Evolutionary conservation across 2,888 invertebrate genomes (phyloP), one percentile per base, ranked within the genome.

Genomic region (Sthenelais limicola): DNA sequence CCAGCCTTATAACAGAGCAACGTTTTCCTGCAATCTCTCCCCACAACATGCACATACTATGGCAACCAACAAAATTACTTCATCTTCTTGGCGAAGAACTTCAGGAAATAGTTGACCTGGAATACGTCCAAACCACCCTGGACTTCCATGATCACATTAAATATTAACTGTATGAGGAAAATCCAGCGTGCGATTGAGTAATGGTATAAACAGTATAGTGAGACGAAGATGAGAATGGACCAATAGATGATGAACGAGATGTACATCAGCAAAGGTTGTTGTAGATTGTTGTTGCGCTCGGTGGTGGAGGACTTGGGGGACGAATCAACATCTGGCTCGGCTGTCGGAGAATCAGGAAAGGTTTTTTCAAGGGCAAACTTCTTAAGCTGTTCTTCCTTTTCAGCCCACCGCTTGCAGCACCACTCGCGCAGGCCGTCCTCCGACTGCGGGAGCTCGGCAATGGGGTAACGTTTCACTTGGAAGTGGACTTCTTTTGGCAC

Each of bases 401-500:
- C 80, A 24, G 33, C 76, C 89, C 89, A 89, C 15, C 82, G 74
- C 15, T 84, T 76, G 26, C 77, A 80, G 71, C 88, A 81, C 89
- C 89, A 89, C n/a, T 70, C 68, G 12, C 49, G 35, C n/a, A 84
- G 71, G 18, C 76, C 80, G 7, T 77, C 78, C 15, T 79, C 75
- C 9, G 77, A 66, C 12, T 68, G 47, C 5, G 83, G 84, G 7
- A 85, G 56, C 5, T 74, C 66, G 1, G 78, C 74, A 24, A 75
- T 66, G 4, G 79, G 75, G 71, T 81, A 69, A 69, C 82, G 89
- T 83, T 91, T 91, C 76, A 94, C 91, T 87, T 92, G 91, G 84
- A 94, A 93, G 85, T 93, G 92, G 15, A 95, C 92, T 83, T 93
- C 91, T 76, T 90, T 90, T 0, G 95, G 95, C 82, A 93, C 91